These are phyloP conservation scores for Cherax destructor DNA, from an alignment of 1,140 invertebrate genomes.

Conservation along the genomic window DNA sequence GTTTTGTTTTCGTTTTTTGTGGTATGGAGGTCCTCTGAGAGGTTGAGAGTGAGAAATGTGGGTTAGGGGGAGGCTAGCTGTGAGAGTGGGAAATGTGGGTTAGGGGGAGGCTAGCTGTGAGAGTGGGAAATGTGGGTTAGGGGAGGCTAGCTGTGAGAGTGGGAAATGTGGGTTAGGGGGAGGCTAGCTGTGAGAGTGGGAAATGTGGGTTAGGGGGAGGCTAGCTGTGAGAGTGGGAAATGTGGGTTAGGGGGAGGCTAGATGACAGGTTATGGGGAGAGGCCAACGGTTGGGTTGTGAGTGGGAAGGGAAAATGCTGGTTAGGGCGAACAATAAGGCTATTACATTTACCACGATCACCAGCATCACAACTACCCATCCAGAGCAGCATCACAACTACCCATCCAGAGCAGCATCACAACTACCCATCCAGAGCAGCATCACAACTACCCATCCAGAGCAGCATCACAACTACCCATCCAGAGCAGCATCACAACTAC, in stretches of 20 bases:
- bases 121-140: neutral
- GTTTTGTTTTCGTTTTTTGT: no score
- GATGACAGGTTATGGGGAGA: neutral
- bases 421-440: neutral
- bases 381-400: neutral
- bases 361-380: neutral
- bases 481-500: no score
- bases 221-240: neutral
- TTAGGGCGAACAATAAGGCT: no score
- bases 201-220: neutral
- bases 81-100: neutral
- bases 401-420: no score
- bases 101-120: neutral
- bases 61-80: neutral
- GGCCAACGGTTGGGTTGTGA: neutral
- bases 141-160: neutral
- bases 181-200: neutral
- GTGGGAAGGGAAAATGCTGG: neutral
- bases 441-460: no score
- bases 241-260: neutral
- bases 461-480: neutral
- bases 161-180: neutral
- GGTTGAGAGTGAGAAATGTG: no score
- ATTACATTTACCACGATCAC: no score
- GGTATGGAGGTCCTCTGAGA: no score